Evolutionary conservation across 1,140 invertebrate genomes (phyloP).

Genomic region (Lepidotrigona ventralis): DNA sequence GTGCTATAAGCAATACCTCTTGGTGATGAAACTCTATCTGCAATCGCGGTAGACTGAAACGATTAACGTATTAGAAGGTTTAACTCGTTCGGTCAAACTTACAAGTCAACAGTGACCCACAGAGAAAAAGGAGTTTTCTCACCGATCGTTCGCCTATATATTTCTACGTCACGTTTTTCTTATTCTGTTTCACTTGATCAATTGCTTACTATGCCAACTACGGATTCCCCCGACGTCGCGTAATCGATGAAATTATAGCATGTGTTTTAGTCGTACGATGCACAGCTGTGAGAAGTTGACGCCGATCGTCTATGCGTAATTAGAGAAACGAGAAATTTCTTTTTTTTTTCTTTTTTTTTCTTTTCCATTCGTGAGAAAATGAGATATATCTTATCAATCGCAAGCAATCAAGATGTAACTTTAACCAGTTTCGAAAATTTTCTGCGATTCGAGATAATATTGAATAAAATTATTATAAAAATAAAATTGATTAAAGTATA

Average conservation of each 20-base stretch:
- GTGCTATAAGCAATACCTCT: conserved; percentile 61
- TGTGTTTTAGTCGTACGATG: background rate
- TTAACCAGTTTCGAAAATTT: too few relatives aligned
- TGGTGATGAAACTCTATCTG: conserved; percentile 64
- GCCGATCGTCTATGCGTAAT: conserved; percentile 17
- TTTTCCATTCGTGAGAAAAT: background rate
- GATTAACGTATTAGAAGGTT: conserved; percentile 64
- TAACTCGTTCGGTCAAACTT: conserved; percentile 37
- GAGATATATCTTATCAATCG: too few relatives aligned
- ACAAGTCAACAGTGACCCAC: background rate
- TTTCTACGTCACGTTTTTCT: background rate
- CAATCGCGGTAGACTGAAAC: conserved; percentile 51
- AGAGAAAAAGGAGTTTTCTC: conserved; percentile 15
- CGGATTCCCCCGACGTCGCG: conserved; percentile 10
- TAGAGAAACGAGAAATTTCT: background rate
- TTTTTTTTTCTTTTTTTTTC: too few relatives aligned
- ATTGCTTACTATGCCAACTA: background rate
- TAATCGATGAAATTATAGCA: conserved; percentile 38
- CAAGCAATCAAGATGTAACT: too few relatives aligned
- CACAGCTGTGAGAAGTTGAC: conserved; percentile 1
- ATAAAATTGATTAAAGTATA: too few relatives aligned
- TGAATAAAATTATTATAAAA: too few relatives aligned
- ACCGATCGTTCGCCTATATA: background rate
- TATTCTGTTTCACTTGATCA: background rate
- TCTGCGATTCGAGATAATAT: too few relatives aligned